Base-by-base conservation (phyloP, 1,140 invertebrate genomes). In the Cotesia typhae region DNA sequence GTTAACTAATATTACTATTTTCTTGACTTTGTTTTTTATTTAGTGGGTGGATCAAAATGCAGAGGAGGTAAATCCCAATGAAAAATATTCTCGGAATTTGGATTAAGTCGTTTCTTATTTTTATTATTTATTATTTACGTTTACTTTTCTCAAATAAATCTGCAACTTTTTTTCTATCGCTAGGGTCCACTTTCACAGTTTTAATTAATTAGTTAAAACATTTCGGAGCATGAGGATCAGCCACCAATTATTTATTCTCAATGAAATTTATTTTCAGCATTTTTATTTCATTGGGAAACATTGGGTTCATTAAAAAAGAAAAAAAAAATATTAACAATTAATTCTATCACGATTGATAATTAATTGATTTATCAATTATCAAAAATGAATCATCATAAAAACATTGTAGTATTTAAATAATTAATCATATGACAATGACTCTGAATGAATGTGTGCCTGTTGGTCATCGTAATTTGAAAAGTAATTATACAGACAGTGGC, bases 41-140 rank as follows among this genome's bases (percentile, higher is more conserved):
- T 81, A 90, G 90, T 90, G 90, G 90, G 89, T 90, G 83, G 90
- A 90, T 87, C 87, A 89, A 84, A 90, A 88, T 84, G 88, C 88
- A 81, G 89, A 90, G 79, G 90, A 90, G 90, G 90, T 90, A 90
- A 89, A 79, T 78, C 64, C 71, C 74, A 71, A 69, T 75, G 70
- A 75, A 78, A 81, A 77, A 78, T 77, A 76, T 74, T 71, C 74
- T 73, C 64, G 76, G 76, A 78, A 72, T 75, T 74, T 76, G 75
- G 74, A 77, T 75, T 79, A 75, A 79, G 77, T 80, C 71, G 67
- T 65, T 75, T 67, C 67, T 74, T 72, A 73, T 73, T 67, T 70
- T 75, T 75, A 71, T n/a, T 74, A 55, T 76, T 66, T 76, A 71
- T 68, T 51, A 61, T 66, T n/a, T 59, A 69, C 68, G 37, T 61